Conservation (phyloP, 2,113 vertebrate species). For the Daboia siamensis region DNA sequence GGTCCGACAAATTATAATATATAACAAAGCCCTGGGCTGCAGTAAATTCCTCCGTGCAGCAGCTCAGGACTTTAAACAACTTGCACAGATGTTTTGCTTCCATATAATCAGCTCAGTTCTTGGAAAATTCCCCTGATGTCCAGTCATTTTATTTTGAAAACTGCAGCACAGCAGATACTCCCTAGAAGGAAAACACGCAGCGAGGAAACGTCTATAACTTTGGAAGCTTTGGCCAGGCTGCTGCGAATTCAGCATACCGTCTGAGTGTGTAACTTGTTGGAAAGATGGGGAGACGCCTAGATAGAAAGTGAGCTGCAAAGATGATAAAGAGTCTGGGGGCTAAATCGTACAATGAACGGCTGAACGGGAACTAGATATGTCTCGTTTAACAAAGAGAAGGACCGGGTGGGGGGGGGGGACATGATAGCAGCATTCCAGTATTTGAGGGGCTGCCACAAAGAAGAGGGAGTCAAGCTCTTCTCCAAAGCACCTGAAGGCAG, state of each 20-base stretch:
- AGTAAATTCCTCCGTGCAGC: neutral
- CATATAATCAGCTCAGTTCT: neutral
- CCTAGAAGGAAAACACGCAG: neutral
- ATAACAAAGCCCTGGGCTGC: neutral
- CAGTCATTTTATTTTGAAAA: neutral
- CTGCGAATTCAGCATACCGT: too few species aligned
- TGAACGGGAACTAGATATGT: too few species aligned
- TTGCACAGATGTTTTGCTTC: neutral
- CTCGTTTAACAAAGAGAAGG: too few species aligned
- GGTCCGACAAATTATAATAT: neutral
- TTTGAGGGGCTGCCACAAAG: too few species aligned
- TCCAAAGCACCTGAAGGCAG: too few species aligned
- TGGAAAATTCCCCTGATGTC: neutral
- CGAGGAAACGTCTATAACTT: neutral
- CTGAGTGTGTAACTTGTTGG: neutral
- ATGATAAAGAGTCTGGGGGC: too few species aligned
- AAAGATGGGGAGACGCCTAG: neutral
- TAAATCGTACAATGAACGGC: too few species aligned
- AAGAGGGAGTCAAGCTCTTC: too few species aligned
- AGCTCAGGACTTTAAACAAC: neutral
- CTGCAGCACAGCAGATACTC: neutral
- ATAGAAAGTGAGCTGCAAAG: neutral
- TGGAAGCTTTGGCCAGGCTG: neutral
- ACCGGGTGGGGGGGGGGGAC: too few species aligned
- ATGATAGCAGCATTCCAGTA: too few species aligned